A percentile compares a stretch with the other conserved stretches of the same genome.
phyloP scores from a whole-genome alignment of 1,140 invertebrate species.

The Lordiphosa stackelbergi region DNA sequence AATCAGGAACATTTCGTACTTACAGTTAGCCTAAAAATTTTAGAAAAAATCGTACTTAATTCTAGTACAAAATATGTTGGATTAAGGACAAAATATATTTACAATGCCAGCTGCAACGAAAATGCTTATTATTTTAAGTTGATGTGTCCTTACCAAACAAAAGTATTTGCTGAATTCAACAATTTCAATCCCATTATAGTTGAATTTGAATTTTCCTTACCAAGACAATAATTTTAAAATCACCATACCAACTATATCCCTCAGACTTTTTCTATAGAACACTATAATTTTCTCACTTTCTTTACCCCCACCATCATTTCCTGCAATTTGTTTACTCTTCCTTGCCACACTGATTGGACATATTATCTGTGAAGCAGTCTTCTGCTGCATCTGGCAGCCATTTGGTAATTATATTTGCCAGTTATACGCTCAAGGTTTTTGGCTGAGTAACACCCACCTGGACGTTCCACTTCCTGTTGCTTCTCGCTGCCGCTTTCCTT shows the following conservation, averaged over 20 bases:
- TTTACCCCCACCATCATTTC: conserved; percentile 5
- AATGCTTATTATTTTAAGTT: no score
- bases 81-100: no score
- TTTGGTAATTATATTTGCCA: conserved; percentile 27
- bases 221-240: background rate
- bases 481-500: conserved; percentile 60
- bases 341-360: conserved; percentile 37
- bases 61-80: no score
- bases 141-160: no score
- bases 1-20: no score
- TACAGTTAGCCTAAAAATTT: no score
- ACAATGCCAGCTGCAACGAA: no score
- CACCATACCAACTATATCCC: background rate
- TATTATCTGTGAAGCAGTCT: background rate
- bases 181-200: background rate
- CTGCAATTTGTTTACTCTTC: conserved; percentile 41
- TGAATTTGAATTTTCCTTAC: background rate
- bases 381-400: conserved; percentile 4
- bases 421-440: conserved; percentile 1
- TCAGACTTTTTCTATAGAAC: no score
- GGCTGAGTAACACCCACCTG: conserved; percentile 50
- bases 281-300: conserved; percentile 30
- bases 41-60: no score
- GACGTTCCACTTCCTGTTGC: conserved; percentile 67
- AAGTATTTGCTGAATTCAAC: no score